A percentile compares a stretch with the other conserved stretches of the same genome.
Conservation (phyloP, 2,113 vertebrate species). For the Regulus satrapa region DNA sequence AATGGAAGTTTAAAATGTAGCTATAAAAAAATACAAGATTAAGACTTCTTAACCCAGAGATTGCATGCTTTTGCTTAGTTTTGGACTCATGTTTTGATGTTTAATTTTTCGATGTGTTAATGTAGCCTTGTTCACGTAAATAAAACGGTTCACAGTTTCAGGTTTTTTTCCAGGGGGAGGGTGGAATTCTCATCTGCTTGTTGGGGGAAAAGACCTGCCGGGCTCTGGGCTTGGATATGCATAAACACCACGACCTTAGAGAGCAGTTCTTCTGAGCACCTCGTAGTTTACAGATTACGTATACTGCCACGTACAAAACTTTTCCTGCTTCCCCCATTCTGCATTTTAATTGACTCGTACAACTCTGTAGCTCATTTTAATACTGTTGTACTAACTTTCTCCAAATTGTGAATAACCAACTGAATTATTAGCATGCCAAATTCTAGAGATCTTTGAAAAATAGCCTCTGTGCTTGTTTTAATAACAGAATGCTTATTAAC, state of each 20-base stretch:
- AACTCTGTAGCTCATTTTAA: conserved; percentile 54
- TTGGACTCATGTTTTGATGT: conserved; percentile 79
- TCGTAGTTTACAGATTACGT: neutral
- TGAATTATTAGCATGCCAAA: conserved; percentile 66
- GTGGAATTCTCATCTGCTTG: conserved; percentile 55
- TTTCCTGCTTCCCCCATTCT: conserved; percentile 26
- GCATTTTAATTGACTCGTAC: conserved; percentile 32
- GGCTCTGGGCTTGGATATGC: conserved; percentile 13
- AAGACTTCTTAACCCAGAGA: conserved; percentile 63
- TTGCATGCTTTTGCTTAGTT: conserved; percentile 83
- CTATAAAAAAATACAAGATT: neutral
- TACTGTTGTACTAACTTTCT: conserved; percentile 70
- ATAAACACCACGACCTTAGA: neutral
- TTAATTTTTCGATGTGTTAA: conserved; percentile 76
- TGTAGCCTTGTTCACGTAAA: conserved; percentile 81
- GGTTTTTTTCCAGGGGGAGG: conserved; percentile 41
- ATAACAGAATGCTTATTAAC: conserved; percentile 64
- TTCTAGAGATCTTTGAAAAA: conserved; percentile 36
- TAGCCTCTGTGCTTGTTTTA: conserved; percentile 51
- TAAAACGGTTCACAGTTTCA: conserved; percentile 79
- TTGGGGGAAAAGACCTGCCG: conserved; percentile 7
- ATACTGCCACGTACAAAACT: neutral
- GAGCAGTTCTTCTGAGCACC: conserved; percentile 36
- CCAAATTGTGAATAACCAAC: conserved; percentile 59
- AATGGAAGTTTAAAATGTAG: conserved; percentile 43